Percentiles rank a stretch among this genome's conserved stretches.
These are phyloP conservation scores for Acrobasis repandana DNA, from an alignment of 2,888 invertebrate species.

Conservation along the genomic window DNA sequence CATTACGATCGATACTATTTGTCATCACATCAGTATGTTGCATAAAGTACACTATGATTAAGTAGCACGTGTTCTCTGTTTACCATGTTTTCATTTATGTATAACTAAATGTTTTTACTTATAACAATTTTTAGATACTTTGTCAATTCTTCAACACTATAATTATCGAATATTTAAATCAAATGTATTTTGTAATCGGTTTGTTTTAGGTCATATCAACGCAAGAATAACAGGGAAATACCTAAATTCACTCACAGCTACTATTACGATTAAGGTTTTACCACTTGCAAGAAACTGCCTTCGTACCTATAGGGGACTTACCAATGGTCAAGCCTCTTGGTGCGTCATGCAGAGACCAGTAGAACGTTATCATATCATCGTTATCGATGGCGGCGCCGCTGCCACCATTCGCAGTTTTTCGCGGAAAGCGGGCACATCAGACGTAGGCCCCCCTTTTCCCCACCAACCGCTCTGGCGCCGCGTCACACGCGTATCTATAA, in stretches of 20 bases:
- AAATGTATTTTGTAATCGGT: conserved; percentile 19
- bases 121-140: no score
- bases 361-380: conserved; percentile 57
- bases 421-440: conserved; percentile 76
- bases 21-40: conserved; percentile 34
- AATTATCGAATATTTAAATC: no score
- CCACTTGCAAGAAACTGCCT: conserved; percentile 37
- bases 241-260: conserved; percentile 56
- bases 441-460: conserved; percentile 41
- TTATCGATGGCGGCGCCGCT: conserved; percentile 47
- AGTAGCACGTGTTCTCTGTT: background rate
- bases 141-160: no score
- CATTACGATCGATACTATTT: conserved; percentile 62
- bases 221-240: conserved; percentile 43
- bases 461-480: conserved; percentile 52
- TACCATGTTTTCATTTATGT: background rate
- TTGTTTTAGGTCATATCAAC: conserved; percentile 32
- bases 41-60: background rate
- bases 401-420: conserved; percentile 73
- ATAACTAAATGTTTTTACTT: no score
- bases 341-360: conserved; percentile 61
- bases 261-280: conserved; percentile 37
- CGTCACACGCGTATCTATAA: conserved; percentile 75
- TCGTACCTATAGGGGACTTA: conserved; percentile 51
- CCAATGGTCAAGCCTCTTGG: conserved; percentile 62